These are phyloP conservation scores for Cheirogaleus medius DNA, from an alignment of 2,113 vertebrate genomes.

Conservation along the genomic window DNA sequence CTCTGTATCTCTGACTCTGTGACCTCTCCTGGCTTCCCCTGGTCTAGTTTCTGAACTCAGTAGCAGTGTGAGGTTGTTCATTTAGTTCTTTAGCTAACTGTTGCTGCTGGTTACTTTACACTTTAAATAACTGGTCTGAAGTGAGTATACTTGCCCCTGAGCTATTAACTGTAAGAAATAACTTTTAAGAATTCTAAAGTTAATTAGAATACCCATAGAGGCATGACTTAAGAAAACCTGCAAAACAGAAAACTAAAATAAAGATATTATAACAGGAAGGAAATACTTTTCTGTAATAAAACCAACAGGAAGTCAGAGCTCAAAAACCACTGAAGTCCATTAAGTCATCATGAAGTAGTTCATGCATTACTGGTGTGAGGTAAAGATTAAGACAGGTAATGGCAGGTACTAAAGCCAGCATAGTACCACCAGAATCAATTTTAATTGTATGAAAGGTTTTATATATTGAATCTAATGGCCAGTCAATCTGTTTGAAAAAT, in stretches of 20 bases:
- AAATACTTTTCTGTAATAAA: constrained; percentile 41
- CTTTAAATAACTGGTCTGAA: neutral
- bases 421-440: neutral
- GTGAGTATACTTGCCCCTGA: neutral
- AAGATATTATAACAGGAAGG: neutral
- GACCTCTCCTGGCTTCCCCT: neutral
- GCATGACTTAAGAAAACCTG: neutral
- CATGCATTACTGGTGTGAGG: neutral
- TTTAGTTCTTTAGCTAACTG: neutral
- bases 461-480: neutral
- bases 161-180: neutral
- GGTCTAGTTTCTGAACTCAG: neutral
- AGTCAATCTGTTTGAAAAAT: neutral
- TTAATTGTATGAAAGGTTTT: constrained; percentile 19
- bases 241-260: neutral
- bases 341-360: constrained; percentile 23
- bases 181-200: constrained; percentile 28
- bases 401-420: neutral
- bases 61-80: neutral
- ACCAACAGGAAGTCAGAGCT: neutral
- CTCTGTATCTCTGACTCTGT: fast-evolving
- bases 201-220: neutral
- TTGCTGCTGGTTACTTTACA: neutral
- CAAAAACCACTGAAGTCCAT: neutral
- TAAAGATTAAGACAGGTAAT: constrained; percentile 8